Conservation (phyloP, 2,888 invertebrate species). For the Bhutanitis thaidina region DNA sequence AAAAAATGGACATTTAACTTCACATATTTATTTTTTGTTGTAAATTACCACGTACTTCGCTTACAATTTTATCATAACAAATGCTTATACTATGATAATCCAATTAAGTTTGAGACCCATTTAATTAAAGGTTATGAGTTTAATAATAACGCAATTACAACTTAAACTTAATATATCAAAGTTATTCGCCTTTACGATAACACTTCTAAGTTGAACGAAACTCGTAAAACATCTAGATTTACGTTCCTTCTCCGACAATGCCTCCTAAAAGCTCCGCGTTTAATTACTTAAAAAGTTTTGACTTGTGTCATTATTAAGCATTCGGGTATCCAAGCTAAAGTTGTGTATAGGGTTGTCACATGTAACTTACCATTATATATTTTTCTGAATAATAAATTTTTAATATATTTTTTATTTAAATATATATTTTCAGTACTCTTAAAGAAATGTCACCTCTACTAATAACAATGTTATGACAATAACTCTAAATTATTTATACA, state of each 20-base stretch:
- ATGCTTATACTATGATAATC: conserved; percentile 5
- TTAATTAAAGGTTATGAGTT: conserved; percentile 15
- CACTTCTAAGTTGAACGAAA: conserved; percentile 14
- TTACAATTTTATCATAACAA: not conserved
- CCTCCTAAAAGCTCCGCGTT: conserved; percentile 30
- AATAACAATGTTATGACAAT: too few species aligned
- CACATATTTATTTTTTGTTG: too few species aligned
- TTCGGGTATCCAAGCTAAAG: conserved; percentile 17
- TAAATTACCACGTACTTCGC: too few species aligned
- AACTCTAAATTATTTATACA: too few species aligned
- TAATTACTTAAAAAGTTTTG: conserved; percentile 52
- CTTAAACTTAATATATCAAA: conserved; percentile 18
- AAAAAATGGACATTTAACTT: too few species aligned
- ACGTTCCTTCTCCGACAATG: conserved; percentile 28
- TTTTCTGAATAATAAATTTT: too few species aligned
- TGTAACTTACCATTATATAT: not conserved
- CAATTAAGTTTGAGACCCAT: conserved; percentile 9
- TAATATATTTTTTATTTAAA: too few species aligned
- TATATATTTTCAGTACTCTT: too few species aligned
- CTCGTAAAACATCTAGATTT: conserved; percentile 22
- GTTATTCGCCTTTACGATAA: conserved; percentile 11
- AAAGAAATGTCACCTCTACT: too few species aligned
- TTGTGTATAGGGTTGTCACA: conserved; percentile 12
- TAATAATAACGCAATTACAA: conserved; percentile 15
- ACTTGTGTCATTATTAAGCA: conserved; percentile 41